Base-by-base conservation (phyloP, 2,797 vertebrate genomes). In the Salmo trutta region DNA sequence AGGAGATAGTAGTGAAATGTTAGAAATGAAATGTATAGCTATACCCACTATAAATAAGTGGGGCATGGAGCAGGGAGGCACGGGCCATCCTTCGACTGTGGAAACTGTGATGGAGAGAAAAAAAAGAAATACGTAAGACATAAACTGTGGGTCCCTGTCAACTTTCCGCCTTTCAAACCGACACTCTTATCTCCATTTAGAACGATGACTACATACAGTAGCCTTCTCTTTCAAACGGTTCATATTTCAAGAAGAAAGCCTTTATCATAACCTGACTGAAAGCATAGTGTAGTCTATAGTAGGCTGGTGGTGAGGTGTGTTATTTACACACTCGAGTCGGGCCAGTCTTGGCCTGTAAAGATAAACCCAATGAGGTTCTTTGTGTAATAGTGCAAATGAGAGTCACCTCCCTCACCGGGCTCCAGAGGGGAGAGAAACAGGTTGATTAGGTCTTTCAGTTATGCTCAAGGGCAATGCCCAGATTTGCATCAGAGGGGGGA, bases 361-460 rank as follows among this genome's bases (percentile, higher is more conserved):
- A 96, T 97, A 97, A 97, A 98, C 96, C 95, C 97, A 97, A 98
- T 96, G 96, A 97, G 95, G 94, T 96, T 97, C 96, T 97, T 97
- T 97, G 96, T 97, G 96, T 95, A 95, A 95, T 95, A 95, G 95
- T 96, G 94, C 95, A 97, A 97, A 97, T 97, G 96, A 97, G 97
- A 96, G 95, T 95, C 41, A 31, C n/a, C 33, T 3, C n/a, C 14
- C 41, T 17, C n/a, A 24, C 36, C 2, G n/a, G 81, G 80, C 79
- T 91, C 91, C 91, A 91, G 89, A 88, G 89, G 90, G 78, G 92
- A 84, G 81, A 92, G 92, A 92, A 91, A 88, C 88, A 91, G 92
- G 96, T 97, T 98, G 97, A 99, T 99, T 99, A 99, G 97, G 95
- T 96, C 96, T 97, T 96, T 97, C 97, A 98, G 98, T 99, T 98